Evolutionary conservation across 2,113 vertebrate genomes (phyloP), one percentile per base, ranked within the genome.

Genomic region (Odontophorus gujanensis): DNA sequence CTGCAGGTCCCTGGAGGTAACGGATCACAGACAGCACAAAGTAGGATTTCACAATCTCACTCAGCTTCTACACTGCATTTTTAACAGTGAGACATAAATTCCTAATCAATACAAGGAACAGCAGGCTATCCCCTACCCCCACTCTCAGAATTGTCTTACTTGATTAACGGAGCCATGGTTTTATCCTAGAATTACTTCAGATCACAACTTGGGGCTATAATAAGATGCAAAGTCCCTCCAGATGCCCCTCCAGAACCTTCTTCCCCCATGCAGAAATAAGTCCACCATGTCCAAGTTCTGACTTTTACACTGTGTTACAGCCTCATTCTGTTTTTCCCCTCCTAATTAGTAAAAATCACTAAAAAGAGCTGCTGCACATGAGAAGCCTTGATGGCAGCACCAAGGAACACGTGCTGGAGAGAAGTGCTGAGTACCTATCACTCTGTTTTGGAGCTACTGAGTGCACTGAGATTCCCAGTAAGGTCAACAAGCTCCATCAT

Each of bases 31-130:
- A 61, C 78, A 96, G 91, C 81, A 72, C 81, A 94, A 59, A 84
- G 93, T 48, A 40, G 79, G 73, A 84, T 76, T 96, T 95, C 94
- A 91, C 93, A 91, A 47, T 85, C 88, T 67, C 85, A 38, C 80
- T 32, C 78, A 95, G 93, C 82, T 91, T 84, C 95, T 90, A 71
- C 58, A 24, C 86, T 87, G 93, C 86, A 77, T 97, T 96, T 91
- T 96, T 92, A 97, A 96, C 96, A 90, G 96, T 97, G 96, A 94
- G 78, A 78, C 91, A 96, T 96, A 95, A 96, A 96, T 96, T 97
- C 96, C 96, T 96, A 95, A 97, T 97, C 97, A 88, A 97, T 96
- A 96, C 55, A 42, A 90, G 67, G 78, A 97, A 75, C 87, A 96
- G 90, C 95, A 95, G 91, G 82, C 57, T 77, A 69, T 19, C 78